Evolutionary conservation across 2,113 vertebrate species (phyloP), one percentile per base, ranked within the genome.

Genomic region (Martes martes): DNA sequence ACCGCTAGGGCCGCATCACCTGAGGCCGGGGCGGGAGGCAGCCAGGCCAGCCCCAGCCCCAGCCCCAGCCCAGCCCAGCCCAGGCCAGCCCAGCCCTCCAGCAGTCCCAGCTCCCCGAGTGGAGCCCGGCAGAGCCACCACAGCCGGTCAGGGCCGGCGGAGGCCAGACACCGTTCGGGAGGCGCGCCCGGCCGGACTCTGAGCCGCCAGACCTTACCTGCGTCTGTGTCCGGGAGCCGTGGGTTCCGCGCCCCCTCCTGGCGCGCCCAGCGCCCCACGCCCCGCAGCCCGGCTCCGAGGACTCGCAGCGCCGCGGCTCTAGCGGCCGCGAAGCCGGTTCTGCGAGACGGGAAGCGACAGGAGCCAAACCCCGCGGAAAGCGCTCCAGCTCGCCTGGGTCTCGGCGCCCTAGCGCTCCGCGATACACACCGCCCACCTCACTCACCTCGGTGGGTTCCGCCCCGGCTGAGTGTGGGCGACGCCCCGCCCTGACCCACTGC

Each of bases 351-450:
- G 97, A 98, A 98, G 98, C 98, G 98, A 97, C 85, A 94, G 96
- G 98, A 98, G 99, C 95, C 99, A 98, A 99, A 98, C 97, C 95
- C 97, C 52, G 88, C 93, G 89, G 96, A 98, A 98, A 97, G 97
- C 98, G 98, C 98, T 96, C 81, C 13, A 36, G 96, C 52, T 0
- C 84, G 50, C 91, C 79, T 59, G 0, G 65, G 52, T 18, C 14
- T 4, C n/a, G 0, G 74, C n/a, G 2, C 57, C 5, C 69, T 15
- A 33, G 74, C n/a, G 2, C 57, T 7, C 69, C 23, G 36, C 26
- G 6, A n/a, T 4, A 2, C 78, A 14, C 67, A 3, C 39, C 18
- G 4, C 55, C 26, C 26, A 0, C 33, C 81, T 33, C 42, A 0
- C 74, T 7, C 50, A 8, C 93, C 52, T 19, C 95, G 0, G 91